Base-by-base conservation (phyloP, 2,888 invertebrate genomes). In the Agriopis aurantiaria region DNA sequence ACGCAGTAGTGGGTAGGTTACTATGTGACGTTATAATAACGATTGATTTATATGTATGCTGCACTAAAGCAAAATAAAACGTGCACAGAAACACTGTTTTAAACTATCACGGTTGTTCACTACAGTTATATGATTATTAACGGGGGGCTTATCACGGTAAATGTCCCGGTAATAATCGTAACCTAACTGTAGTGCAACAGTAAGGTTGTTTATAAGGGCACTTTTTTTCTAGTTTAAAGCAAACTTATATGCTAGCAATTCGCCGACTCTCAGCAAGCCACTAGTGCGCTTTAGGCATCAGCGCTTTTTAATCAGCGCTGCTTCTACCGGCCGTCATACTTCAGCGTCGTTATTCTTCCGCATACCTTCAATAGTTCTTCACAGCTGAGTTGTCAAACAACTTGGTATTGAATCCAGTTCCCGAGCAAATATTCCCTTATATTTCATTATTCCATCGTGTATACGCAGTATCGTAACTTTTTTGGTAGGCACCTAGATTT, bases 301-400 rank as follows among this genome's bases (percentile, higher is more conserved):
- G 58, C 8, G 12, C 40, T 55, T 56, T 56, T 64, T 64, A 64
- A 64, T 64, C 64, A 64, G 14, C 40, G 46, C 46, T 8, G 11
- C 23, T 40, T 51, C 56, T 10, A 45, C 17, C 46, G 46, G 41
- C 11, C n/a, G 55, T 61, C 56, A 61, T 23, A 56, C n/a, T 43
- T 40, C 59, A 60, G 53, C 48, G 17, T 57, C 45, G 33, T 62
- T 57, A 62, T 62, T 68, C 59, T 65, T 52, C 59, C 53, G 14
- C 53, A 59, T 53, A 43, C 56, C 14, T 33, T 41, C 51, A 33
- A 23, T 61, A 43, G 55, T 67, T 17, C 5, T 45, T 55, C 59
- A 62, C 57, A 62, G 62, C 61, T 62, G 57, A 57, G 45, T 51
- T 68, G 45, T 62, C 62, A 62, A 57, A 62, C 67, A 62, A 57